Conservation (phyloP, 2,888 invertebrate genomes). For the Cosmia trapezina region DNA sequence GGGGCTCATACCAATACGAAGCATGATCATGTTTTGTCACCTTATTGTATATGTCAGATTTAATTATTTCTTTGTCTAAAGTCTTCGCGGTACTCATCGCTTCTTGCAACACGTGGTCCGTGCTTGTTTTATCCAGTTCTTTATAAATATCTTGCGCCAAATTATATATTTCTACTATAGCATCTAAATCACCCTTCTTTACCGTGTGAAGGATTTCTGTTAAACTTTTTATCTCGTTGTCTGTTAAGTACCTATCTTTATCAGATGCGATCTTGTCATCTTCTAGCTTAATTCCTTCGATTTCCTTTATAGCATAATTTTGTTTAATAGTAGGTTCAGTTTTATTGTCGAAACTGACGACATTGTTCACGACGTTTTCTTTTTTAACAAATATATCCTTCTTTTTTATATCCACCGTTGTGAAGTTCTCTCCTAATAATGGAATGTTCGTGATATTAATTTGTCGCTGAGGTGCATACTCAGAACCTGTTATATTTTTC, state of each 20-base stretch:
- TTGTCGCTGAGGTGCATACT: conserved; percentile 69
- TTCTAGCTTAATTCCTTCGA: conserved; percentile 17
- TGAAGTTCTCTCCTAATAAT: conserved; percentile 15
- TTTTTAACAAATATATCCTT: not conserved
- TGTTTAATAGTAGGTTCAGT: conserved; percentile 4
- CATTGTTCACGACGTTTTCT: not conserved
- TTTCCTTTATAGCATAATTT: not conserved
- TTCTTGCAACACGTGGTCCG: conserved; percentile 66
- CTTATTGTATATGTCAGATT: conserved; percentile 6
- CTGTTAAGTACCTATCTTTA: conserved; percentile 80
- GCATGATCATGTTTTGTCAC: conserved; percentile 16
- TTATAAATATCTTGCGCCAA: conserved; percentile 85
- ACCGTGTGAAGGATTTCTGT: conserved; percentile 79
- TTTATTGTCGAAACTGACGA: not conserved
- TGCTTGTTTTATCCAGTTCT: conserved; percentile 76
- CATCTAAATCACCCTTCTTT: conserved; percentile 85
- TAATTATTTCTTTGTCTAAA: conserved; percentile 32
- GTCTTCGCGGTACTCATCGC: conserved; percentile 10
- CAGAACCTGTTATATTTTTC: conserved; percentile 66
- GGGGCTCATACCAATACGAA: conserved; percentile 56
- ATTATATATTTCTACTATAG: conserved; percentile 84
- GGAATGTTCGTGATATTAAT: conserved; percentile 70
- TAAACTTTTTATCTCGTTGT: conserved; percentile 80
- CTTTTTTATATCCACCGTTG: conserved; percentile 11
- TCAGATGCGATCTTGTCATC: conserved; percentile 29